Evolutionary conservation across 2,888 invertebrate genomes (phyloP), one percentile per base, ranked within the genome.

Genomic region (Chelonus formosanus): DNA sequence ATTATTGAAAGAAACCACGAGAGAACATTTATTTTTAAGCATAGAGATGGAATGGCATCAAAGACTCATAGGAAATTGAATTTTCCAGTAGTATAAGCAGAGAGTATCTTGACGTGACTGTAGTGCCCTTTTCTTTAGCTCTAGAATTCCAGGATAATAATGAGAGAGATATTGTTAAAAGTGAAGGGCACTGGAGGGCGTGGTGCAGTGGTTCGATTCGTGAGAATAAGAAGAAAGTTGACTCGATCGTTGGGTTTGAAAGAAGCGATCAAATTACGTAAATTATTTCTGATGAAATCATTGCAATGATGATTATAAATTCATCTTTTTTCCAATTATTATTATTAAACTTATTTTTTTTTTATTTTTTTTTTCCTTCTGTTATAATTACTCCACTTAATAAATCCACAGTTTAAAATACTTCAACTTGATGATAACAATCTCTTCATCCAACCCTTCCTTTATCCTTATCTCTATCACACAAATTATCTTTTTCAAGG

Each of bases 191-290:
- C 5, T 31, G 7, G 35, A 48, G 35, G 47, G 59, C 10, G 59
- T 59, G 64, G 54, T 59, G 40, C 8, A 35, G 53, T 58, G 35
- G 32, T 53, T 65, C 31, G 45, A 53, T 32, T 53, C 65, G 59
- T 65, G 65, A 54, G 59, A 65, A 59, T 54, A 4, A 47, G 47
- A 65, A 54, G 65, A 65, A 65, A 65, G 59, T 45, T 36, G 36
- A 55, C 45, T 63, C 62, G 59, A 31, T 44, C 48, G 52, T 54
- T 50, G 44, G 59, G 54, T 58, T 3, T 35, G 50, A 61, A 48
- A 56, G 60, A 69, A 65, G 53, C 54, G 52, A 53, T 67, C 35
- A 62, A 44, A 43, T 69, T 69, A 65, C 65, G 65, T 59, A 69
- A 69, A 53, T 61, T 55, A 57, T 47, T 60, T 61, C 48, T 63